Conservation (phyloP, 2,113 vertebrate genomes). For the Colinus virginianus region DNA sequence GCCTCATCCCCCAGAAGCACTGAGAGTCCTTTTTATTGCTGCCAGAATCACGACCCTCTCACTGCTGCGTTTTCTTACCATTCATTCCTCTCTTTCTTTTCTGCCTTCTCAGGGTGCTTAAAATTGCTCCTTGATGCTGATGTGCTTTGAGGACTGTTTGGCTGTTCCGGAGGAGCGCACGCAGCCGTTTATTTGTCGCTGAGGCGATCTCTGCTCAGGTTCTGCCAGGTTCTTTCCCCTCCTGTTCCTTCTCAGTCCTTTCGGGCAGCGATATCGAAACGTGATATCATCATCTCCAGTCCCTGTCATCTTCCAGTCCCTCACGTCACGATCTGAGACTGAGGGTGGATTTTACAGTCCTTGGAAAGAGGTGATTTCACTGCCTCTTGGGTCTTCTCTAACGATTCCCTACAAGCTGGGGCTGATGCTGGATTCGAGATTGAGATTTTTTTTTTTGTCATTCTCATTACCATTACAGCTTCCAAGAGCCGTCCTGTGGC, state of each 20-base stretch:
- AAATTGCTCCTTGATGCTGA: background rate
- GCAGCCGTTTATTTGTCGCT: fast-evolving
- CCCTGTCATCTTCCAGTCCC: background rate
- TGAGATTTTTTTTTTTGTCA: background rate
- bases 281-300: background rate
- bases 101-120: background rate
- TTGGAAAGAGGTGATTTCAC: background rate
- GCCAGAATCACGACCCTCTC: fast-evolving
- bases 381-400: background rate
- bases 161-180: fast-evolving
- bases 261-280: background rate
- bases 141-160: fast-evolving
- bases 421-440: background rate
- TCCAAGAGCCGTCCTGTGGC: background rate
- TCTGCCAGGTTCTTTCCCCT: background rate
- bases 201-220: background rate
- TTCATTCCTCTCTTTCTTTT: background rate
- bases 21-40: background rate
- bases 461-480: background rate
- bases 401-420: background rate
- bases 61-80: background rate
- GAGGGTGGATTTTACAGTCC: background rate
- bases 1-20: background rate
- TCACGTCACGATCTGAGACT: background rate
- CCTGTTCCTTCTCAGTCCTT: background rate